Evolutionary conservation across 2,113 vertebrate genomes (phyloP).

Genomic region (Centrocercus urophasianus): DNA sequence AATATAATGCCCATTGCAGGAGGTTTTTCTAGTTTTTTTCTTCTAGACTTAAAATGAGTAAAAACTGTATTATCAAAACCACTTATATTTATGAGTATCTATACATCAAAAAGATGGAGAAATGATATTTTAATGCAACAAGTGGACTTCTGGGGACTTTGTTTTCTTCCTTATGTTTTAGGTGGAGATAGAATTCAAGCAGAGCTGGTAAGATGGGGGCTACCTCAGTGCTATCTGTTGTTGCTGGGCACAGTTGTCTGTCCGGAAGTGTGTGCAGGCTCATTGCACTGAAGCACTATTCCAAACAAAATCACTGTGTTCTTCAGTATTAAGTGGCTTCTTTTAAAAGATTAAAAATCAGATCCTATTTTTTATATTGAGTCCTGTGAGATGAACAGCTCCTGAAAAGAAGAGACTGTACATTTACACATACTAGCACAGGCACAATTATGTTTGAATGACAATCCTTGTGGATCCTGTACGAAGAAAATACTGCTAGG

Average conservation of each 20-base stretch:
- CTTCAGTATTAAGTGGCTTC: not conserved
- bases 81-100: not conserved
- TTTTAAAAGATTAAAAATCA: not conserved
- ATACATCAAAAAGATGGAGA: not conserved
- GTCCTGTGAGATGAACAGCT: not conserved
- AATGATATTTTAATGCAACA: not conserved
- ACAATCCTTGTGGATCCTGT: not conserved
- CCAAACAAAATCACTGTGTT: not conserved
- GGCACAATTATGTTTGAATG: not conserved
- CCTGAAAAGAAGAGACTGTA: not conserved
- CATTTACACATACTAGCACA: slow-evolving; percentile 43
- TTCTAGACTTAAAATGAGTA: not conserved
- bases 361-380: accelerated
- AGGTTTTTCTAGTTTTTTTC: not conserved
- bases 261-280: not conserved
- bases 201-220: not conserved
- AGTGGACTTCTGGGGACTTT: not conserved
- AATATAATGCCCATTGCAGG: not conserved
- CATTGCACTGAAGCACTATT: not conserved
- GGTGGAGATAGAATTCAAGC: not conserved
- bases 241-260: not conserved
- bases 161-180: not conserved
- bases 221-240: not conserved
- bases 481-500: slow-evolving; percentile 76
- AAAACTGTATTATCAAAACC: not conserved